Base-by-base conservation (phyloP, 2,888 invertebrate species). In the Perizoma flavofasciatum region DNA sequence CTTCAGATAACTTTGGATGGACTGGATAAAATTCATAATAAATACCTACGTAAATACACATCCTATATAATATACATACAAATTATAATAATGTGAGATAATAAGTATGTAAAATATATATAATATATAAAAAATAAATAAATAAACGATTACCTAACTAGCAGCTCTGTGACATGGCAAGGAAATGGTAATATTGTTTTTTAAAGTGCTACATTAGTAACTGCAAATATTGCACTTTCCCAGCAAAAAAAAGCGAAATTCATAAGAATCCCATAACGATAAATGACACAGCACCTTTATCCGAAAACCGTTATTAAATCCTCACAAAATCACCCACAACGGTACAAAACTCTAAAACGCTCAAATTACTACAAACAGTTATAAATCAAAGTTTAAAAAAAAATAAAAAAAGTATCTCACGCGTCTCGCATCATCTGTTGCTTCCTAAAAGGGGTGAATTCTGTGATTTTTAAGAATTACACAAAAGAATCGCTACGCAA, bases 301-400 rank as follows among this genome's bases (percentile, higher is more conserved):
- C 59, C 61, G 67, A 77, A 81, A 85, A 82, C 88, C 89, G 88
- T 89, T 89, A 87, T 77, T 79, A 79, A 85, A 84, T 77, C 75
- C 78, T 66, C 71, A 74, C 68, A 71, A 77, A 78, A 72, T 81
- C 83, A 69, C 83, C 81, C 78, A 86, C 85, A 81, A 85, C 77
- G 71, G 77, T 59, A 77, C 71, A 79, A 80, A 77, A 75, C 82
- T 80, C 86, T 91, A 91, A 89, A 88, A 87, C 69, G 89, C 87
- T 92, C 88, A 91, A 91, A 92, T 92, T 90, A 91, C 91, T 80
- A 77, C 85, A 92, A 92, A 92, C 92, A 92, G 85, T 83, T 82
- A 91, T 91, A 91, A 91, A 90, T 92, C 91, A 90, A 83, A 78
- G 70, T 73, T 72, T 67, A 71, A 79, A 83, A 80, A 72, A 69